Evolutionary conservation across 2,113 vertebrate genomes (phyloP), one percentile per base, ranked within the genome.

Genomic region (Cyanocitta stelleri): DNA sequence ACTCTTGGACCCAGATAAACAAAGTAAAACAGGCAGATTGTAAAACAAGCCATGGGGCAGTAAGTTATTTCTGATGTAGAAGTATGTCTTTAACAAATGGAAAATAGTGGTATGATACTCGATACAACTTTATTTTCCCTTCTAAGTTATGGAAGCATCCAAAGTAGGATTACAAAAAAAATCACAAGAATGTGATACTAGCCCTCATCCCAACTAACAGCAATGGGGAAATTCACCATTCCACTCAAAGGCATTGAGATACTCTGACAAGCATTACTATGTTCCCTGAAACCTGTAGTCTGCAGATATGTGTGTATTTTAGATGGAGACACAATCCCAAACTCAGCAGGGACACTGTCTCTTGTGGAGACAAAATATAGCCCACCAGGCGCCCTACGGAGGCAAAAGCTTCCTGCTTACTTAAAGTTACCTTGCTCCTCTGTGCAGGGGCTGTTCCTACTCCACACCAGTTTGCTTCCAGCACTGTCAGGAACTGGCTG

Each of bases 1-100:
- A 67, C 33, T 76, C 85, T 88, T 77, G 79, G 85, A 94, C 39
- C 20, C 75, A 55, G 82, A 61, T 56, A 90, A 71, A 67, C 48
- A 74, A 63, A 80, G 79, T 64, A 89, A 94, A 95, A 88, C 35
- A 81, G 33, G 73, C 35, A 84, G 79, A 86, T 35, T 91, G 82
- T 93, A 95, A 91, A 32, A 90, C 48, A 96, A 96, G 82, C 59
- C 85, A 84, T 4, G 19, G 51, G 55, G 59, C 41, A 94, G 51
- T 43, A 95, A 89, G 89, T 95, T 87, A 94, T 90, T 96, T 85
- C 48, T 90, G 79, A 82, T 79, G 62, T 33, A 82, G 39, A 94
- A 82, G 48, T 62, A 84, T 74, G 68, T 54, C 82, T 96, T 90
- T 73, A 94, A 96, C 85, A 92, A 95, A 71, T 78, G 85, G 85